A percentile compares a stretch with the other conserved stretches of the same genome.
phyloP scores from a whole-genome alignment of 2,888 invertebrate species.

The Trichopoda pennipes region DNA sequence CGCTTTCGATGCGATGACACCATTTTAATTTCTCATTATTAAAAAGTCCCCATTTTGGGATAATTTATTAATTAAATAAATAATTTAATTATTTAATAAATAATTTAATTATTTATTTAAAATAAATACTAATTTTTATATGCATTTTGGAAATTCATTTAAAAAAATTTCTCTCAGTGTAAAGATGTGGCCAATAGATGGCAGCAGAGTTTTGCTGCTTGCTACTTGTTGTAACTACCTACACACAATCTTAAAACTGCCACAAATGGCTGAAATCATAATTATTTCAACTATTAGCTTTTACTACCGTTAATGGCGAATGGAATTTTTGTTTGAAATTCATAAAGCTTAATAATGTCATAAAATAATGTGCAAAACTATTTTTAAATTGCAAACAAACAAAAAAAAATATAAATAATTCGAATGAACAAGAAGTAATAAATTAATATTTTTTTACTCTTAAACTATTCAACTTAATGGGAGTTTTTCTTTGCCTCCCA shows the following conservation, averaged over 20 bases:
- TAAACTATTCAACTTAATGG: not conserved
- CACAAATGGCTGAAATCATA: slow-evolving; percentile 62
- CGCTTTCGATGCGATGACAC: too few relatives aligned
- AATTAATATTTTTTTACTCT: slow-evolving; percentile 33
- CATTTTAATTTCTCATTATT: too few relatives aligned
- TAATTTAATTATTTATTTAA: too few relatives aligned
- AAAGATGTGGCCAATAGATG: not conserved
- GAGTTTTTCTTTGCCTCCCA: too few relatives aligned
- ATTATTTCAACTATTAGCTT: slow-evolving; percentile 56
- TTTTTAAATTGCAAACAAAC: slow-evolving; percentile 24
- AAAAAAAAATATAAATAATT: too few relatives aligned
- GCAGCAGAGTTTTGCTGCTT: not conserved
- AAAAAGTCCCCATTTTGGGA: too few relatives aligned
- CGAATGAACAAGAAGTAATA: slow-evolving; percentile 35
- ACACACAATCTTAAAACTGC: slow-evolving; percentile 12
- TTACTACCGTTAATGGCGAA: slow-evolving; percentile 47
- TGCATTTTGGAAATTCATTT: too few relatives aligned
- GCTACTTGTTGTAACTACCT: not conserved
- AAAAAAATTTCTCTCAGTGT: slow-evolving; percentile 15
- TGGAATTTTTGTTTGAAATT: slow-evolving; percentile 63
- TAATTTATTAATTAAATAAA: too few relatives aligned
- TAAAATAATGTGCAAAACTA: slow-evolving; percentile 61
- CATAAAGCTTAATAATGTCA: slow-evolving; percentile 66
- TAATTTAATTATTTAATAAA: too few relatives aligned
- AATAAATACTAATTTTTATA: too few relatives aligned